phyloP scores from a whole-genome alignment of 2,797 vertebrate genomes.

The Parambassis ranga region DNA sequence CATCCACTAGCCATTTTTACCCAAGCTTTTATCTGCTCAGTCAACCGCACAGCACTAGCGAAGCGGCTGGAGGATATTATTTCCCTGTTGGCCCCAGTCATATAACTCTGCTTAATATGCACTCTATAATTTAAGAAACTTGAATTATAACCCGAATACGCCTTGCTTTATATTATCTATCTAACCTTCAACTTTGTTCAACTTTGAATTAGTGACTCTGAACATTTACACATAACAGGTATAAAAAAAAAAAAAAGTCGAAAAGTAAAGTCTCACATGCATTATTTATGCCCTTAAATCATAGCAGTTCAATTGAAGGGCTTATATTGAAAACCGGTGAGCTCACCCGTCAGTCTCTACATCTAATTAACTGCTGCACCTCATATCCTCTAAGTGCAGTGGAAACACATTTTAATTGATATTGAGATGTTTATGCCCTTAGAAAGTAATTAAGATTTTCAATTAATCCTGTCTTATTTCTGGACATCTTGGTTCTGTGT shows the following conservation, averaged over 20 bases:
- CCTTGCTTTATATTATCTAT: constrained; percentile 79
- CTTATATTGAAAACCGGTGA: constrained; percentile 77
- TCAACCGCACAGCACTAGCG: constrained; percentile 80
- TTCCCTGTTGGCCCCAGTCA: constrained; percentile 84
- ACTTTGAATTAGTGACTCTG: constrained; percentile 78
- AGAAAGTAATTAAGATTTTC: constrained; percentile 89
- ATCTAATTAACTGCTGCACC: constrained; percentile 85
- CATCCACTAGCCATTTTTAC: constrained; percentile 82
- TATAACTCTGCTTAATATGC: constrained; percentile 87
- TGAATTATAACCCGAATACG: constrained; percentile 81
- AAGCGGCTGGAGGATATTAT: constrained; percentile 86
- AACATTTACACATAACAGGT: constrained; percentile 76
- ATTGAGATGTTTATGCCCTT: constrained; percentile 87
- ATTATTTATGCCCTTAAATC: constrained; percentile 82
- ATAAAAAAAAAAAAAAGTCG: constrained; percentile 46
- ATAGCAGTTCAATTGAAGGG: constrained; percentile 77
- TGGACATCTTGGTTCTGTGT: constrained; percentile 82
- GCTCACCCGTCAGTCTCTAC: constrained; percentile 79
- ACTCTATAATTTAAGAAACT: constrained; percentile 85
- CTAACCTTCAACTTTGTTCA: constrained; percentile 84
- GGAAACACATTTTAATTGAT: constrained; percentile 87
- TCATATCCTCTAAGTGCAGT: constrained; percentile 83
- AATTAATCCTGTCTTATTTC: constrained; percentile 87
- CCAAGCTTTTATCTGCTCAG: constrained; percentile 84
- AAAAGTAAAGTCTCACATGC: constrained; percentile 72